These are phyloP conservation scores for Radopholus similis DNA, from an alignment of 1,140 invertebrate species.

Conservation along the genomic window DNA sequence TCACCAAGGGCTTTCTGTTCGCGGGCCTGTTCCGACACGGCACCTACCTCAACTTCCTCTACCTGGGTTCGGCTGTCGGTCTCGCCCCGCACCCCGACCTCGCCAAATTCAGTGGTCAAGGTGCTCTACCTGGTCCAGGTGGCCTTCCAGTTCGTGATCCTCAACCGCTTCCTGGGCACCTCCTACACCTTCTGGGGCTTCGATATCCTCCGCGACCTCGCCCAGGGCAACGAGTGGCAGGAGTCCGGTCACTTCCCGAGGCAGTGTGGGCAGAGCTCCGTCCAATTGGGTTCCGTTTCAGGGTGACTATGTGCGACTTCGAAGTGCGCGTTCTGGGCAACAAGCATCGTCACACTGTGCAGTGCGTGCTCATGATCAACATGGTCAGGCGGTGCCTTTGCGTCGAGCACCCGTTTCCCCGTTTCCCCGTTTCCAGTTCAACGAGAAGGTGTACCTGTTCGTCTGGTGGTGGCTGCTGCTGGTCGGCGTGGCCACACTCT, in stretches of 20 bases:
- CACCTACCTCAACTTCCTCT: constrained; percentile 63
- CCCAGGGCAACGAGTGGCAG: constrained; percentile 61
- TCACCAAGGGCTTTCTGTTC: constrained; percentile 34
- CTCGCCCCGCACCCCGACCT: background rate
- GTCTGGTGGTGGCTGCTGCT: constrained; percentile 59
- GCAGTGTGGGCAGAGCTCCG: constrained; percentile 13
- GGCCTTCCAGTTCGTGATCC: constrained; percentile 62
- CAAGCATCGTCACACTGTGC: constrained; percentile 61
- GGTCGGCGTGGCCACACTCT: constrained; percentile 47
- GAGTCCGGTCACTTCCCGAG: constrained; percentile 58
- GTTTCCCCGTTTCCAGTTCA: constrained; percentile 29
- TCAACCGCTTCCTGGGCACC: constrained; percentile 62
- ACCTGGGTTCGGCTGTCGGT: constrained; percentile 50
- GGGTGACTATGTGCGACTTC: constrained; percentile 64
- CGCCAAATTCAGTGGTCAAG: constrained; percentile 58
- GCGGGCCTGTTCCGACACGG: constrained; percentile 61
- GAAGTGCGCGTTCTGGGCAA: constrained; percentile 60
- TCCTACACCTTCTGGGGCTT: constrained; percentile 64
- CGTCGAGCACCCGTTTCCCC: background rate
- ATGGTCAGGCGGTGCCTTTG: constrained; percentile 60
- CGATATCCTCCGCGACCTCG: constrained; percentile 63
- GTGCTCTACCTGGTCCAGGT: constrained; percentile 63
- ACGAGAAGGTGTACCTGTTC: constrained; percentile 59
- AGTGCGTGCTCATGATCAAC: constrained; percentile 61
- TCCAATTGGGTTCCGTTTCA: constrained; percentile 52